These are phyloP conservation scores for Philonicus albiceps DNA, from an alignment of 2,888 invertebrate species.

Conservation along the genomic window DNA sequence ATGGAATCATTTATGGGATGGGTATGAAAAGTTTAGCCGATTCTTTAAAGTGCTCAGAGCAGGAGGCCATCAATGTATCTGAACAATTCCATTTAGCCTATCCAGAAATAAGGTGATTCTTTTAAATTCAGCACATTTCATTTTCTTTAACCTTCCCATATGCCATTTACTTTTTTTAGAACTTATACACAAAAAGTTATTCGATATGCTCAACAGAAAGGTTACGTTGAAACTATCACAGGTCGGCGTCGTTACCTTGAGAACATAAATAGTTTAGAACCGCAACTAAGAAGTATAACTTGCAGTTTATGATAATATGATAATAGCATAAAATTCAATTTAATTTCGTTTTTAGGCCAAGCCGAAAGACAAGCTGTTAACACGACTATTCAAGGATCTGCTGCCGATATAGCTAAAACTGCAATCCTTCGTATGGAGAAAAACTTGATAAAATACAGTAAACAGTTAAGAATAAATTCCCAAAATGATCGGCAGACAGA, in stretches of 20 bases:
- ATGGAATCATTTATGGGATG: slow-evolving; percentile 98
- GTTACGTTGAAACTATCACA: slow-evolving; percentile 84
- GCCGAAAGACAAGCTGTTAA: slow-evolving; percentile 97
- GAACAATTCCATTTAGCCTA: slow-evolving; percentile 82
- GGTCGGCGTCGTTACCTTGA: slow-evolving; percentile 82
- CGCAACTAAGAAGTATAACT: slow-evolving; percentile 68
- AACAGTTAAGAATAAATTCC: slow-evolving; percentile 41
- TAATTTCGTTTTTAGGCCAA: slow-evolving; percentile 67
- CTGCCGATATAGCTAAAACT: slow-evolving; percentile 92
- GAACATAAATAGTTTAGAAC: slow-evolving; percentile 71
- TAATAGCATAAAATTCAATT: neutral
- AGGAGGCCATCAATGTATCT: slow-evolving; percentile 81
- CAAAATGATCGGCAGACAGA: slow-evolving; percentile 48
- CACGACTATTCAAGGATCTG: slow-evolving; percentile 94
- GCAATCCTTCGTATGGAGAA: slow-evolving; percentile 84
- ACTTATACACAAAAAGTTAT: slow-evolving; percentile 62
- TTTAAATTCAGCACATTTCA: neutral
- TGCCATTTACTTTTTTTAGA: slow-evolving; percentile 47
- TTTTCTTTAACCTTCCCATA: neutral
- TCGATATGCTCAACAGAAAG: slow-evolving; percentile 72
- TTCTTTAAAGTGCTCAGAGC: slow-evolving; percentile 77
- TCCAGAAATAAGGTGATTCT: slow-evolving; percentile 71
- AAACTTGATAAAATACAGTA: slow-evolving; percentile 63
- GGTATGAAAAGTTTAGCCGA: slow-evolving; percentile 83
- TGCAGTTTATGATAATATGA: neutral